phyloP scores from a whole-genome alignment of 2,888 invertebrate genomes.

The Drosophila melanocephala region DNA sequence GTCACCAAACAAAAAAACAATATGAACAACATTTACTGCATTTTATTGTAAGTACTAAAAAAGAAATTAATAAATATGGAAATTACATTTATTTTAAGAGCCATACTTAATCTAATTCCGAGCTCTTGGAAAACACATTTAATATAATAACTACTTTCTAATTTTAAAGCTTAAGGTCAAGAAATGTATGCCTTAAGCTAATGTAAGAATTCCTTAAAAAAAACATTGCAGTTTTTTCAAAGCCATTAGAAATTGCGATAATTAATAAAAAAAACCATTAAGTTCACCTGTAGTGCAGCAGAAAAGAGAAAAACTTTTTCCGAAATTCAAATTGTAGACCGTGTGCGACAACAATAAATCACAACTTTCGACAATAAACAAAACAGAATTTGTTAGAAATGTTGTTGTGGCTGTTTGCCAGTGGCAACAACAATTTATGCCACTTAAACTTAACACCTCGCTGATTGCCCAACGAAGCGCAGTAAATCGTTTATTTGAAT shows the following conservation, averaged over 20 bases:
- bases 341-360: constrained; percentile 38
- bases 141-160: not conserved
- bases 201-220: not conserved
- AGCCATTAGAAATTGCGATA: not conserved
- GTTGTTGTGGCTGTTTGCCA: constrained; percentile 11
- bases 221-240: not conserved
- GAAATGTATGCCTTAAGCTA: not conserved
- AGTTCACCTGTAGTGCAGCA: constrained; percentile 20
- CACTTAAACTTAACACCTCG: constrained; percentile 78
- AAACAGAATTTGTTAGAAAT: constrained; percentile 22
- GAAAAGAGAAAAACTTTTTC: constrained; percentile 2
- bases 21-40: not conserved
- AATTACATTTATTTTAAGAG: not conserved
- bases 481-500: constrained; percentile 75
- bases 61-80: not conserved
- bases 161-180: not conserved
- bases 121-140: not conserved
- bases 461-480: constrained; percentile 68
- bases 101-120: not conserved
- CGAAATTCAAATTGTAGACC: not conserved
- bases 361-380: constrained; percentile 47
- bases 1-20: not conserved
- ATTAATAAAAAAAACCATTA: constrained; percentile 15
- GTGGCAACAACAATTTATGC: constrained; percentile 67
- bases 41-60: not conserved